phyloP scores from a whole-genome alignment of 1,140 invertebrate genomes.

The Drosophila nigromelanica region DNA sequence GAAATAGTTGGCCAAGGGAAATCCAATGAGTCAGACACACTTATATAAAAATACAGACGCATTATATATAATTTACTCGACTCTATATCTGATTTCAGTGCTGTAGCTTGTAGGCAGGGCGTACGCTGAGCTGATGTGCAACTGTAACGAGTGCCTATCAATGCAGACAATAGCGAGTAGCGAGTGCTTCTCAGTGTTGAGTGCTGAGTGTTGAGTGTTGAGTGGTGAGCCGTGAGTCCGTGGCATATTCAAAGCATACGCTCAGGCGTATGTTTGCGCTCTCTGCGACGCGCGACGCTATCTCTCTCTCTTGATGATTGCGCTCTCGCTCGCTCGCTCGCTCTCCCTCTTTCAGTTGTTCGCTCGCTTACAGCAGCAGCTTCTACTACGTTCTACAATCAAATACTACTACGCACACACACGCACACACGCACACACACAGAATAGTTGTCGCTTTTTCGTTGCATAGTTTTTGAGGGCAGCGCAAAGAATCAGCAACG shows the following conservation, averaged over 20 bases:
- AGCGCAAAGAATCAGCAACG: slow-evolving; percentile 43
- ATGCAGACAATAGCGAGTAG: slow-evolving; percentile 20
- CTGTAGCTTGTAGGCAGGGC: not conserved
- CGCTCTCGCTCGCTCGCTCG: too few species aligned
- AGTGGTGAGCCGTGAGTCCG: slow-evolving; percentile 1
- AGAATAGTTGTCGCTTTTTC: slow-evolving; percentile 30
- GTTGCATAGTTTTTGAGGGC: slow-evolving; percentile 69
- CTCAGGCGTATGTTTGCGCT: slow-evolving; percentile 21
- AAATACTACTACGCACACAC: slow-evolving; percentile 69
- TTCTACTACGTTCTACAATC: slow-evolving; percentile 77
- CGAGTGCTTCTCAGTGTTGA: slow-evolving; percentile 1
- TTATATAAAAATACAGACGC: too few species aligned
- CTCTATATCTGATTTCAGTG: too few species aligned
- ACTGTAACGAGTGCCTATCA: slow-evolving; percentile 9
- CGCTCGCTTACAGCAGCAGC: slow-evolving; percentile 2
- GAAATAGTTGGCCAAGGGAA: not conserved
- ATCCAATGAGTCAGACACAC: too few species aligned
- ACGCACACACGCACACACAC: slow-evolving; percentile 28
- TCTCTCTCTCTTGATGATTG: not conserved
- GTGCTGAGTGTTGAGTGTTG: slow-evolving; percentile 1
- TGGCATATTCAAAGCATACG: slow-evolving; percentile 16
- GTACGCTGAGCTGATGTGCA: not conserved
- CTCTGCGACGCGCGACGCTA: not conserved
- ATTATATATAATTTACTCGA: too few species aligned
- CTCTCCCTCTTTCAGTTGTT: not conserved